Percentiles rank a stretch among this genome's conserved stretches.
Evolutionary conservation across 2,888 invertebrate genomes (phyloP).

Genomic region (Chrysolina americana): DNA sequence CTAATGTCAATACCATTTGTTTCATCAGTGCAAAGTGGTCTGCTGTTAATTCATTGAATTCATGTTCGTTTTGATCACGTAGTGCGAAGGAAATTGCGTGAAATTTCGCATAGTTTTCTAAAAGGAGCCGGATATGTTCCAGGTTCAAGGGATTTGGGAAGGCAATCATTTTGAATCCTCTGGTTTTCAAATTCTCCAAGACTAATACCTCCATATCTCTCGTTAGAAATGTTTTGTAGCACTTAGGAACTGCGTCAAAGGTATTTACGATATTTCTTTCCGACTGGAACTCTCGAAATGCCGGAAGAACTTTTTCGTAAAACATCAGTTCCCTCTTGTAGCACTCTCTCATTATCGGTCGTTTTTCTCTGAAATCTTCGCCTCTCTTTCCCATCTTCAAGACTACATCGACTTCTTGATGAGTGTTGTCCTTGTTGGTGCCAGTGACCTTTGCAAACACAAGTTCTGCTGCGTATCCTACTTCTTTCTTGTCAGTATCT

Average conservation of each 20-base stretch:
- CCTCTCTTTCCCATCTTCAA: slow-evolving; percentile 41
- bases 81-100: slow-evolving; percentile 49
- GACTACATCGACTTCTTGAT: slow-evolving; percentile 33
- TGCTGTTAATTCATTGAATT: slow-evolving; percentile 24
- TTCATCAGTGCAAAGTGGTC: background rate
- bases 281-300: slow-evolving; percentile 39
- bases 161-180: slow-evolving; percentile 37
- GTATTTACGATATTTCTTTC: slow-evolving; percentile 11
- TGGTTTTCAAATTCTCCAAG: slow-evolving; percentile 40
- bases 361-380: slow-evolving; percentile 12
- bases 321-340: slow-evolving; percentile 41
- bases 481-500: slow-evolving; percentile 29
- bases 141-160: slow-evolving; percentile 30
- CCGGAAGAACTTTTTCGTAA: slow-evolving; percentile 38
- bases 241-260: slow-evolving; percentile 38
- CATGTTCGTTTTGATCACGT: slow-evolving; percentile 25
- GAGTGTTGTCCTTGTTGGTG: background rate
- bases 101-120: slow-evolving; percentile 43
- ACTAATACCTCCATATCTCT: slow-evolving; percentile 36
- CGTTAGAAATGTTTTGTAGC: slow-evolving; percentile 33
- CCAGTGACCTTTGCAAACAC: slow-evolving; percentile 42
- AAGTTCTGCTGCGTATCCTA: slow-evolving; percentile 45
- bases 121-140: slow-evolving; percentile 37
- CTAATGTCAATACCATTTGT: background rate
- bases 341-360: background rate